phyloP scores from a whole-genome alignment of 2,113 vertebrate species.

The Corythornis madagascariensis region DNA sequence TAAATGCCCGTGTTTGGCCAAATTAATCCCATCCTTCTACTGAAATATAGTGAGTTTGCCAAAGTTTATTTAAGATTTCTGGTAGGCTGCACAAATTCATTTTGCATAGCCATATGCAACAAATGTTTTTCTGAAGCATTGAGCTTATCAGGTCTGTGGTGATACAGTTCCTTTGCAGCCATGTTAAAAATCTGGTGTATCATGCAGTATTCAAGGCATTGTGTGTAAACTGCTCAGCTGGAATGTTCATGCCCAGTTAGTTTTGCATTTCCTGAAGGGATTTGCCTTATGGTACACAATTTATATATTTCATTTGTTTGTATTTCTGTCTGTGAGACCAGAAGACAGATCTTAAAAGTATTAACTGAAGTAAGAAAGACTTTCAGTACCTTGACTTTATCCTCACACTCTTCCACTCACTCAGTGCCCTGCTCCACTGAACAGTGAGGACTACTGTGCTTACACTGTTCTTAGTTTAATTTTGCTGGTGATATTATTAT shows the following conservation, averaged over 20 bases:
- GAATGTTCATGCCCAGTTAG: neutral
- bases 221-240: neutral
- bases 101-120: neutral
- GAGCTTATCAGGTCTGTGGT: neutral
- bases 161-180: neutral
- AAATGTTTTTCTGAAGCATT: neutral
- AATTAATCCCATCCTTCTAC: neutral
- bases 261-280: neutral
- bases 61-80: neutral
- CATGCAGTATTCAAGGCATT: neutral
- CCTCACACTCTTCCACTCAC: neutral
- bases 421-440: neutral
- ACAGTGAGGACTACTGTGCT: neutral
- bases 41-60: neutral
- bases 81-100: neutral
- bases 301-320: neutral
- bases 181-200: neutral
- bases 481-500: neutral
- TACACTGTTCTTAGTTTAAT: neutral
- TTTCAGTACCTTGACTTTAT: neutral
- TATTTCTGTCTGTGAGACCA: neutral
- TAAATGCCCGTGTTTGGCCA: neutral
- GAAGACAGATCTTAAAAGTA: neutral
- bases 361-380: neutral
- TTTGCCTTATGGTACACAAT: neutral